These are phyloP conservation scores for Strix occidentalis DNA, from an alignment of 2,797 vertebrate genomes.

Conservation along the genomic window DNA sequence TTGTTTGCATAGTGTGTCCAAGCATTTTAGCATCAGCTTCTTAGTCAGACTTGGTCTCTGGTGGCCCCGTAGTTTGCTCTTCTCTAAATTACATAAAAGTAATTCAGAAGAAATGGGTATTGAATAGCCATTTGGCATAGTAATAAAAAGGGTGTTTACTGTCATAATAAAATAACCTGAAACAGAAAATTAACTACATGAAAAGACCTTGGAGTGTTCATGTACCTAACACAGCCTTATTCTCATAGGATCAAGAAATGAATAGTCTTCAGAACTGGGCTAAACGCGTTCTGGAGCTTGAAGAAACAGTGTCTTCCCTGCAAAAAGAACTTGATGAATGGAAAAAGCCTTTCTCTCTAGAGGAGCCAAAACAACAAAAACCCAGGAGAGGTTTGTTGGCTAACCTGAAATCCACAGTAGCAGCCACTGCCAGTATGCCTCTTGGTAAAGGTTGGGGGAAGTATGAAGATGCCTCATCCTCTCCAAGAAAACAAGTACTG, in stretches of 20 bases:
- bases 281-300: conserved; percentile 74
- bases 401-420: conserved; percentile 83
- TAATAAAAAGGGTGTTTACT: background rate
- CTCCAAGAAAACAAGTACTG: conserved; percentile 45
- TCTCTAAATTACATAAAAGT: background rate
- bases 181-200: background rate
- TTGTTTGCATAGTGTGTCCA: background rate
- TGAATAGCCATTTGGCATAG: background rate
- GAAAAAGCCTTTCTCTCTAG: conserved; percentile 44
- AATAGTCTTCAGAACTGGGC: conserved; percentile 61
- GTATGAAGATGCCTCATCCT: background rate
- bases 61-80: background rate
- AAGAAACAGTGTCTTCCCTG: conserved; percentile 74
- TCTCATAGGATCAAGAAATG: conserved; percentile 74
- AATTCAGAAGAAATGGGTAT: background rate
- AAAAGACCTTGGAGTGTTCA: background rate
- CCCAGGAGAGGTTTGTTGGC: conserved; percentile 80
- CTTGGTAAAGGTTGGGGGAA: conserved; percentile 72
- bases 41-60: background rate
- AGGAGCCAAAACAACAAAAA: conserved; percentile 72
- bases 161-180: background rate
- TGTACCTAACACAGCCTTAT: background rate
- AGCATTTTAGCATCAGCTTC: background rate
- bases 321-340: conserved; percentile 70
- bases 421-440: conserved; percentile 66